Evolutionary conservation across 2,797 vertebrate genomes (phyloP), one percentile per base, ranked within the genome.

Genomic region (Triplophysa bombifrons): DNA sequence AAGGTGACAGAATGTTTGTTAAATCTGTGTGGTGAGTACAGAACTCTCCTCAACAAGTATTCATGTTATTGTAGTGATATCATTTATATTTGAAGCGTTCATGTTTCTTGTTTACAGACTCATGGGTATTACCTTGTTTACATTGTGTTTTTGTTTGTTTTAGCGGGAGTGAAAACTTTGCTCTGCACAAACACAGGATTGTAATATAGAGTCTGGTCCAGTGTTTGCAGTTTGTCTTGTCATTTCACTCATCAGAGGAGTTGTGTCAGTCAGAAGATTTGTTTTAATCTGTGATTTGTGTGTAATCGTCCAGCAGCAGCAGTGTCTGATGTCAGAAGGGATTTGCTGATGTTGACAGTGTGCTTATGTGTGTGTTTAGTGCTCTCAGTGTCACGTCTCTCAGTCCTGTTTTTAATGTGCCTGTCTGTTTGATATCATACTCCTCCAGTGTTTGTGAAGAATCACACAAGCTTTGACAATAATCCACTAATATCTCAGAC

Each of bases 361-460:
- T 69, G 20, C 51, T 71, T 56, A 44, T 82, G 41, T 22, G 60
- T 56, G 14, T 63, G 53, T 66, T 68, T 72, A 63, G 58, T 8
- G 48, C 16, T 71, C 72, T 79, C 78, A 56, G 20, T 16, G 63
- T 71, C 65, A 34, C 50, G 50, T 64, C 53, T 58, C 44, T 66
- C 65, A 74, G 79, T 84, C 73, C 30, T 64, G 65, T 78, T 68
- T 44, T 61, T 82, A 82, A 82, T 73, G 76, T 74, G 50, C 16
- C 75, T 16, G 58, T 76, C 69, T 48, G 19, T 63, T 38, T 78
- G 46, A 53, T 63, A 63, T 69, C 12, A 16, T 8, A 51, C 19
- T 25, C 46, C 50, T 61, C 44, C 2, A 78, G 76, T 48, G n/a
- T 63, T 3, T 63, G 60, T 38, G 34, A 63, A 63, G 27, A 34